These are phyloP conservation scores for Stegana nigrithorax DNA, from an alignment of 2,888 invertebrate species.

Conservation along the genomic window DNA sequence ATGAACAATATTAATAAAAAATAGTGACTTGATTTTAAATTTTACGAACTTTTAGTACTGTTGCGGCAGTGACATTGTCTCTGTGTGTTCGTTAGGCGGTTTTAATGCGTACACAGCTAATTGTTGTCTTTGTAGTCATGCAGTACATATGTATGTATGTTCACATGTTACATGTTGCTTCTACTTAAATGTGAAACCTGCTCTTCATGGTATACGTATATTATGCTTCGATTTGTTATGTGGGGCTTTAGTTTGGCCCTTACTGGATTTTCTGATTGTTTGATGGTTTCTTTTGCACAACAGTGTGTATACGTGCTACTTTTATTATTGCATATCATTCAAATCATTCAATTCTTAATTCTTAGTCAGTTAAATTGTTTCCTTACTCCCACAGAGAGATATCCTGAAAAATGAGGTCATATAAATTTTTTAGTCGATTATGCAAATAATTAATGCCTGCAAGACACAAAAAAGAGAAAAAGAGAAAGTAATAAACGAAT, in stretches of 20 bases:
- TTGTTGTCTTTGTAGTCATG: constrained; percentile 3
- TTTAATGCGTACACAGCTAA: background rate
- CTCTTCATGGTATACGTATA: no score
- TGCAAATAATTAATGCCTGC: constrained; percentile 69
- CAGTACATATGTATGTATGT: background rate
- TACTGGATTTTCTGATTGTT: no score
- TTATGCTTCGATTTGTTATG: no score
- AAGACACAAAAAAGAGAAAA: constrained; percentile 65
- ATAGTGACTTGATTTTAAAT: no score
- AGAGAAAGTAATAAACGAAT: constrained; percentile 64
- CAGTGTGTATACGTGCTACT: constrained; percentile 50
- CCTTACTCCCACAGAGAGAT: constrained; percentile 68
- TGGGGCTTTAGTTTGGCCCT: no score
- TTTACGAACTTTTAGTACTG: no score
- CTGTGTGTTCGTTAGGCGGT: constrained; percentile 2
- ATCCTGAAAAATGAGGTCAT: constrained; percentile 69
- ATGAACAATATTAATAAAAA: constrained; percentile 13
- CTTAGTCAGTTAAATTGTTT: constrained; percentile 58
- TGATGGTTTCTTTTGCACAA: constrained; percentile 32
- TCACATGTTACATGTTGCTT: background rate
- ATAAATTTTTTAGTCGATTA: constrained; percentile 69
- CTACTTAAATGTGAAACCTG: background rate
- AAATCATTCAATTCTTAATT: constrained; percentile 38
- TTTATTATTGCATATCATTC: constrained; percentile 47
- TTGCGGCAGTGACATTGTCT: background rate